Conservation (phyloP, 2,888 invertebrate genomes). For the Priocnemis perturbator region DNA sequence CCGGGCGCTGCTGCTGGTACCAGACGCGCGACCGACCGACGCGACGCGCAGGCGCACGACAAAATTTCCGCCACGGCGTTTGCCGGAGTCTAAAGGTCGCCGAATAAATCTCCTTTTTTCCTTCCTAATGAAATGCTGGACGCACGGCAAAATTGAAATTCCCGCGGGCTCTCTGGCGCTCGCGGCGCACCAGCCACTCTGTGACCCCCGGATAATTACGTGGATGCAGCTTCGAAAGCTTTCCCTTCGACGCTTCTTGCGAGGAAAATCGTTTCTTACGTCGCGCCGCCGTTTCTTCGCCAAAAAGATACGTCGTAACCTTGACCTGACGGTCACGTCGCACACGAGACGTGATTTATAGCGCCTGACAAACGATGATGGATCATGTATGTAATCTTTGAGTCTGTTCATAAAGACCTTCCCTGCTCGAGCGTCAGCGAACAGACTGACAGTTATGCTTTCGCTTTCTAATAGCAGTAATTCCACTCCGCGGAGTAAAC, state of each 20-base stretch:
- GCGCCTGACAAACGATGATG: constrained; percentile 39
- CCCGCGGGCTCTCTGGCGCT: too few species aligned
- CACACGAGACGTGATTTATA: constrained; percentile 41
- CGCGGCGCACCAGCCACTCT: too few species aligned
- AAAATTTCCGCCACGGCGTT: constrained; percentile 15
- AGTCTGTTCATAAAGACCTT: constrained; percentile 21
- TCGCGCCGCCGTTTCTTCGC: too few species aligned
- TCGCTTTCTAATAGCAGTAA: constrained; percentile 7
- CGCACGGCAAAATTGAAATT: too few species aligned
- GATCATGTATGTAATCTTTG: constrained; percentile 36
- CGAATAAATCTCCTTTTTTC: constrained; percentile 5
- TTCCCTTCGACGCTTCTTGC: constrained; percentile 7
- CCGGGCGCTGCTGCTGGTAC: constrained; percentile 27
- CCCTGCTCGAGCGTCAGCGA: constrained; percentile 20
- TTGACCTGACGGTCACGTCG: constrained; percentile 30
- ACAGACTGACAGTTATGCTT: constrained; percentile 31
- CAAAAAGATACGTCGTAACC: constrained; percentile 24
- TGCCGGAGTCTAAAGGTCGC: background rate
- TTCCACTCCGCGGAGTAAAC: background rate
- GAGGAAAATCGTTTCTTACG: background rate
- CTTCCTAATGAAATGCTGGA: background rate
- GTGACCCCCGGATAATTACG: constrained; percentile 18
- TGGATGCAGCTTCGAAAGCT: constrained; percentile 13
- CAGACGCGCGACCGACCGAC: constrained; percentile 13
- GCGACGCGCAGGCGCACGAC: constrained; percentile 23